Evolutionary conservation across 1,140 invertebrate genomes (phyloP).

Genomic region (Steinernema khuongi): DNA sequence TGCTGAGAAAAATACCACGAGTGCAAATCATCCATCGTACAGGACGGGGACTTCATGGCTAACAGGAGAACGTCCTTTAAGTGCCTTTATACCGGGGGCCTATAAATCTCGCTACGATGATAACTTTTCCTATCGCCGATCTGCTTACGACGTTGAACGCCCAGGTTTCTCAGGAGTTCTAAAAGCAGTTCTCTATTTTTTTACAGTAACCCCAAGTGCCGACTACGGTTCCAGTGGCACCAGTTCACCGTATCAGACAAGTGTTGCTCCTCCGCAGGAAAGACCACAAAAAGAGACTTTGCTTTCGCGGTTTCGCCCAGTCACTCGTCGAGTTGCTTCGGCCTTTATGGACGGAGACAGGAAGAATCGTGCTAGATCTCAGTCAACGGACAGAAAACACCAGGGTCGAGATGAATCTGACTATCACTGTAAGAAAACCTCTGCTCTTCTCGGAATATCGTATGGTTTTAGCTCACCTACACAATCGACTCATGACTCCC

Average conservation of each 20-base stretch:
- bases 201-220: slow-evolving; percentile 30
- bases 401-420: slow-evolving; percentile 15
- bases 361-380: slow-evolving; percentile 41
- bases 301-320: slow-evolving; percentile 30
- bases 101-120: slow-evolving; percentile 40
- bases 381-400: slow-evolving; percentile 52
- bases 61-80: slow-evolving; percentile 27
- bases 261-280: neutral
- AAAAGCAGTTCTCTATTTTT: too few relatives aligned
- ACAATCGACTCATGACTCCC: slow-evolving; percentile 38
- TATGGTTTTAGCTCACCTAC: slow-evolving; percentile 19
- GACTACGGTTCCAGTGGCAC: slow-evolving; percentile 23
- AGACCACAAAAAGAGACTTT: slow-evolving; percentile 23
- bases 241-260: slow-evolving; percentile 25
- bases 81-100: slow-evolving; percentile 26
- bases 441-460: slow-evolving; percentile 2
- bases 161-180: slow-evolving; percentile 14
- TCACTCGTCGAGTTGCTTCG: slow-evolving; percentile 39
- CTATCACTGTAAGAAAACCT: slow-evolving; percentile 23
- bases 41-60: slow-evolving; percentile 1
- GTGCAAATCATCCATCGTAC: neutral
- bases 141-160: slow-evolving; percentile 19
- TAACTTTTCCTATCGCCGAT: slow-evolving; percentile 18
- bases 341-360: slow-evolving; percentile 44
- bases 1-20: slow-evolving; percentile 41